Conservation (phyloP, 2,113 vertebrate species). For the Hoplias malabaricus region DNA sequence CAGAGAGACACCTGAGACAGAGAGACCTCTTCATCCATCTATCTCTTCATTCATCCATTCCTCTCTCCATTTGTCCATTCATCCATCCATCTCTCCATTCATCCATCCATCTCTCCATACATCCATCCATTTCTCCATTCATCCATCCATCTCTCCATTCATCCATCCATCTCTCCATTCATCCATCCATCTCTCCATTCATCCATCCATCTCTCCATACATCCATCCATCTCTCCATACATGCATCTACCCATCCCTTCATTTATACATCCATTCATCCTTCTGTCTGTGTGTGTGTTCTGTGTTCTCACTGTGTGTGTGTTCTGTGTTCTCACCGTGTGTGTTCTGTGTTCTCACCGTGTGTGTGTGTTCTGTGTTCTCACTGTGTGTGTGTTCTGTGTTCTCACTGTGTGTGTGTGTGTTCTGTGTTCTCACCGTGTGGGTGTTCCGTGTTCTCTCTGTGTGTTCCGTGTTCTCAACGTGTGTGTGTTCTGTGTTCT, state of each 20-base stretch:
- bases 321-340: too few species aligned
- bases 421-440: slow-evolving; percentile 79
- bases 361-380: too few species aligned
- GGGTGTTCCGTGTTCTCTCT: slow-evolving; percentile 76
- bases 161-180: neutral
- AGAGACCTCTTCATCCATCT: neutral
- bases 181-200: neutral
- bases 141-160: neutral
- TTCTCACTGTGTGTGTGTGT: too few species aligned
- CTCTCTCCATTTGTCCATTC: neutral
- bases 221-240: neutral
- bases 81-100: neutral
- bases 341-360: slow-evolving; percentile 78
- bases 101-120: neutral
- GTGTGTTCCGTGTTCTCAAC: slow-evolving; percentile 74
- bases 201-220: neutral
- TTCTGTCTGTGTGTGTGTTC: too few species aligned
- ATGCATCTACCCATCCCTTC: neutral
- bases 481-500: slow-evolving; percentile 80
- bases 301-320: slow-evolving; percentile 80
- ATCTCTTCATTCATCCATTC: neutral
- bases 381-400: slow-evolving; percentile 78
- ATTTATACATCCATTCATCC: neutral
- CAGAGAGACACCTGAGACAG: slow-evolving; percentile 65
- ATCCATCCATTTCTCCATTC: neutral